Evolutionary conservation across 2,113 vertebrate genomes (phyloP).

Genomic region (Arizona elegans): DNA sequence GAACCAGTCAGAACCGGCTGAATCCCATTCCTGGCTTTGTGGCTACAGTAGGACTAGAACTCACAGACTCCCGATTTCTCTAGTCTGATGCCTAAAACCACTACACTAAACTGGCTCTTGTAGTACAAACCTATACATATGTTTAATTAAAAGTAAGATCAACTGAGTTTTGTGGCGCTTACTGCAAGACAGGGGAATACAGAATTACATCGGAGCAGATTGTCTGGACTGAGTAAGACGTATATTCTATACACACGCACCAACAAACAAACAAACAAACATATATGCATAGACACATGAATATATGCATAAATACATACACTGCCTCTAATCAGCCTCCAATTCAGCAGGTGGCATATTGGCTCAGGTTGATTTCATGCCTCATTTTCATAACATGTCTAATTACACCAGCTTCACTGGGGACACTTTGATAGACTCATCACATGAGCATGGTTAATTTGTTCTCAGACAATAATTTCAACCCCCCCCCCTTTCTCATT

Average conservation of each 20-base stretch:
- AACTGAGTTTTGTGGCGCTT: background rate
- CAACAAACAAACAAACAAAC: background rate
- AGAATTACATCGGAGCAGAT: background rate
- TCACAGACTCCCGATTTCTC: background rate
- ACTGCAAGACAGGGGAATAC: background rate
- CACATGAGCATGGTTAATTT: background rate
- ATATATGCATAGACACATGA: background rate
- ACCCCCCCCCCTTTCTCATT: background rate
- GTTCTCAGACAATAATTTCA: background rate
- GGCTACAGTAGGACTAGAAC: background rate
- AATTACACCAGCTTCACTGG: background rate
- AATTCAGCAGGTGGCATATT: background rate
- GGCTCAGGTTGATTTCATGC: background rate
- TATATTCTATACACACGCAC: background rate
- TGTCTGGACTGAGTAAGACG: background rate
- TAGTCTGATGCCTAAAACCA: background rate
- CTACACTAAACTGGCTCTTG: background rate
- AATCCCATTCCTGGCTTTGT: background rate
- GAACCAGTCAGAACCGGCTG: too few relatives aligned
- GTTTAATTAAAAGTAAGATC: background rate
- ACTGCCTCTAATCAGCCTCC: background rate
- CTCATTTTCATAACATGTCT: slow-evolving; percentile 9
- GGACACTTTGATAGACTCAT: background rate
- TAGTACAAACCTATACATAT: background rate
- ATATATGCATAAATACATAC: background rate